A percentile compares a stretch with the other conserved stretches of the same genome.
These are phyloP conservation scores for Sus scrofa DNA, from an alignment of 2,113 vertebrate genomes.

Conservation along the genomic window DNA sequence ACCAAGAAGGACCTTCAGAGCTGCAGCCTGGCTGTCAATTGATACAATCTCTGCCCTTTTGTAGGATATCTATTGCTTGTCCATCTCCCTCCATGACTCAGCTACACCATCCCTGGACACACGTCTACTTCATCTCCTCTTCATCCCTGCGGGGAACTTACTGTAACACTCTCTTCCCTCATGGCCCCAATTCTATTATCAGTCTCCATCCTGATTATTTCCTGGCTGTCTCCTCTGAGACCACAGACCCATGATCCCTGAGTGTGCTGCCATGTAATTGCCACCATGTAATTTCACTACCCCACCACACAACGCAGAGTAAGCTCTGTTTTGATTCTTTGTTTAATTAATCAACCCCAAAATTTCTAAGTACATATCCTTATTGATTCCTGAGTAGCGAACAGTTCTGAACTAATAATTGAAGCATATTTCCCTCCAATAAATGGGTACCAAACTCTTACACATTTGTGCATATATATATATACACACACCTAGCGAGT, in stretches of 20 bases:
- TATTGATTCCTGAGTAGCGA: background rate
- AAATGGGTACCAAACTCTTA: background rate
- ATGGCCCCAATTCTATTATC: background rate
- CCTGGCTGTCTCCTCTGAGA: background rate
- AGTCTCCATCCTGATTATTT: background rate
- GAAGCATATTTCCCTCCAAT: background rate
- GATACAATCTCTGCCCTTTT: background rate
- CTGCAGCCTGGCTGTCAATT: too few species aligned
- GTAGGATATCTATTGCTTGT: background rate
- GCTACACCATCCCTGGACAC: too few species aligned
- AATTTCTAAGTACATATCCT: background rate
- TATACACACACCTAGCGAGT: background rate
- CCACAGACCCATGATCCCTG: background rate
- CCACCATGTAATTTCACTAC: background rate
- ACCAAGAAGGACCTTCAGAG: background rate
- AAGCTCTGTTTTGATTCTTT: slow-evolving; percentile 6
- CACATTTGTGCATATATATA: fast-evolving
- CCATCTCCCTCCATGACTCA: background rate
- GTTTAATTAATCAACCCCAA: slow-evolving; percentile 23
- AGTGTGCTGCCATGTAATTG: background rate
- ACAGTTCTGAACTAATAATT: slow-evolving; percentile 48
- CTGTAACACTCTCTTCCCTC: background rate
- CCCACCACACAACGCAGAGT: background rate
- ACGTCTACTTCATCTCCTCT: too few species aligned
- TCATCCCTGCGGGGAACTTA: background rate